Evolutionary conservation across 2,113 vertebrate species (phyloP), one percentile per base, ranked within the genome.

Genomic region (Tyto alba): DNA sequence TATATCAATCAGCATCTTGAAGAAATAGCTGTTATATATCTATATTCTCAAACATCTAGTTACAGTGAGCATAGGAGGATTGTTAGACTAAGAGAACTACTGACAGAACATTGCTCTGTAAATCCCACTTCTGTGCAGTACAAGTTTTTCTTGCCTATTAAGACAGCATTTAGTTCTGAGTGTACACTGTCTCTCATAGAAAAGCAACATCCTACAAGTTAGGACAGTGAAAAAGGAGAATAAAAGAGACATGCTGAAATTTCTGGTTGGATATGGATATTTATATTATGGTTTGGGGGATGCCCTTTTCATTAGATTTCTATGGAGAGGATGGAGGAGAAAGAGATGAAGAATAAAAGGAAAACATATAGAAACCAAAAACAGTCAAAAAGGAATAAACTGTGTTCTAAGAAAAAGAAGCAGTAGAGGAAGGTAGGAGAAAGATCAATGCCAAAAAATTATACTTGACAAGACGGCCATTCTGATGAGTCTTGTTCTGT

Each of bases 141-240:
- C 9, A 30, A 23, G 4, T 2, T 57, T 74, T 88, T 53, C 30
- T 82, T 62, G 7, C 3, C 30, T 88, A 9, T 21, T 45, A 47
- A 36, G 34, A 4, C 2, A 56, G 16, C 50, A n/a, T 20, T 67
- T 0, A 5, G 3, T 38, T 75, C 30, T 67, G 8, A 79, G 10
- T 1, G 2, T 26, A 40, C 12, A 13, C 2, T 66, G 6, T 18
- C 29, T 76, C 1, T 48, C 22, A 53, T 1, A 16, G 23, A 47
- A 43, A 40, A 66, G 59, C 17, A 71, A 27, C 2, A 3, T 64
- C 12, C 20, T 85, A 30, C 6, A 57, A 77, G 13, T 26, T 17
- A 69, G 8, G 21, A 11, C 8, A 34, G 9, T 29, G 13, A 23
- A 88, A 86, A 81, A 26, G 6, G 5, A 71, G 8, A 71, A 62